phyloP scores from a whole-genome alignment of 2,113 vertebrate genomes.

The Chascanopsetta lugubris region DNA sequence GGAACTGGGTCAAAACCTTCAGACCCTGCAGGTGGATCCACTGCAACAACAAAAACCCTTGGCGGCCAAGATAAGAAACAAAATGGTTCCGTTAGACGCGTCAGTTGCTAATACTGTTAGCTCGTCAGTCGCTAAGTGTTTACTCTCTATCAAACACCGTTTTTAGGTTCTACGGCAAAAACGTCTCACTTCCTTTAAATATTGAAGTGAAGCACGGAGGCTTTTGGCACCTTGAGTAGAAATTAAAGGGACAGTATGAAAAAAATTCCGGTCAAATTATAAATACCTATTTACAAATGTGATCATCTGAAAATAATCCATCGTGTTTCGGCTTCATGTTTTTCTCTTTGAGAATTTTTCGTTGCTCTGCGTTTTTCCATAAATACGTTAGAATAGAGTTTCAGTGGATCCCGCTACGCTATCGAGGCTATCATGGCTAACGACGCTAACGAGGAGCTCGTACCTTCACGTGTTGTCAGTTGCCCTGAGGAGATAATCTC shows the following conservation, averaged over 20 bases:
- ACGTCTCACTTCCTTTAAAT: conserved; percentile 22
- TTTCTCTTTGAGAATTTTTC: not conserved
- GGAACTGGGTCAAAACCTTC: conserved; percentile 1
- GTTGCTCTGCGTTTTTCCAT: not conserved
- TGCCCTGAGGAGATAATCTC: conserved; percentile 29
- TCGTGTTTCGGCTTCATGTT: not conserved
- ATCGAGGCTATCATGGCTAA: too few relatives aligned
- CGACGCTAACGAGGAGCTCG: too few relatives aligned
- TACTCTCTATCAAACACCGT: not conserved
- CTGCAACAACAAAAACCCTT: conserved; percentile 1
- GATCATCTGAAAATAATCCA: conserved; percentile 50
- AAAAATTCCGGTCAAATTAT: conserved; percentile 49
- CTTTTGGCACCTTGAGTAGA: conserved; percentile 64
- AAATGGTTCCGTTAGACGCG: not conserved
- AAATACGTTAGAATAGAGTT: not conserved
- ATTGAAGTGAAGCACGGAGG: conserved; percentile 30
- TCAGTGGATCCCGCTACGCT: not conserved
- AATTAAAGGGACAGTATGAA: conserved; percentile 19
- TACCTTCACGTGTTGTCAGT: too few relatives aligned
- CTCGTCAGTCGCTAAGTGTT: not conserved
- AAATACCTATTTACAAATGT: conserved; percentile 63
- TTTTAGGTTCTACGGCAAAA: conserved; percentile 24
- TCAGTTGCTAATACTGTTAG: conserved; percentile 21
- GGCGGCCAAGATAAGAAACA: too few relatives aligned
- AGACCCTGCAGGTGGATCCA: conserved; percentile 43